Conservation (phyloP, 2,113 vertebrate genomes). For the Catharus fuscescens region DNA sequence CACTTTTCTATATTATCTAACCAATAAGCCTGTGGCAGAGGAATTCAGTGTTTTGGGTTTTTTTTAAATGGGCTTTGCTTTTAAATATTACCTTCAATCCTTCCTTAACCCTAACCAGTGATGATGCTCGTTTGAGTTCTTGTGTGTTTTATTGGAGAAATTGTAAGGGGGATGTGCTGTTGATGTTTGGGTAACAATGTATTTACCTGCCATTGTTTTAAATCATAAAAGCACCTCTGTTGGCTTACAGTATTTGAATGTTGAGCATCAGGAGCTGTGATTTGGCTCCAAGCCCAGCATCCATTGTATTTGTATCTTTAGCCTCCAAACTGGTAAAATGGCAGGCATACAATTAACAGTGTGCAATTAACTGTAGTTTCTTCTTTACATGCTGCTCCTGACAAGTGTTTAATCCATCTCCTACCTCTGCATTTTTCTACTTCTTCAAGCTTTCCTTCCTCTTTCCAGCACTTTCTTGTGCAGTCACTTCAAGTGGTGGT, state of each 20-base stretch:
- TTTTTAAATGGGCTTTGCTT: not conserved
- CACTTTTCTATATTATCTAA: not conserved
- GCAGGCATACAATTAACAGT: not conserved
- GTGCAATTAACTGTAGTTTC: not conserved
- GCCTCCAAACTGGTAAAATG: conserved; percentile 18
- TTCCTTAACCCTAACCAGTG: not conserved
- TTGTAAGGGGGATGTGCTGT: not conserved
- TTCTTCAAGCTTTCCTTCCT: not conserved
- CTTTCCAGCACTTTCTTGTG: not conserved
- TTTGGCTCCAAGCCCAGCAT: conserved; percentile 20
- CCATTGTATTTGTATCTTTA: conserved; percentile 5
- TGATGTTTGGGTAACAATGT: not conserved
- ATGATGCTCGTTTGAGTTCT: not conserved
- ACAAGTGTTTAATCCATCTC: not conserved
- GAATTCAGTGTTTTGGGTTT: not conserved
- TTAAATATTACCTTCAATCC: not conserved
- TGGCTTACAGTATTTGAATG: not conserved
- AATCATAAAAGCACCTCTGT: not conserved
- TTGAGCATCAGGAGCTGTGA: not conserved
- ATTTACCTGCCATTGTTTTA: not conserved
- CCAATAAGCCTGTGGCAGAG: not conserved
- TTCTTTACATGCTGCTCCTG: not conserved
- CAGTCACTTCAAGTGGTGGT: not conserved
- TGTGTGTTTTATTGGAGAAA: not conserved
- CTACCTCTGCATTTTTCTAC: not conserved